These are phyloP conservation scores for Malacosoma neustria DNA, from an alignment of 2,888 invertebrate species.

Conservation along the genomic window DNA sequence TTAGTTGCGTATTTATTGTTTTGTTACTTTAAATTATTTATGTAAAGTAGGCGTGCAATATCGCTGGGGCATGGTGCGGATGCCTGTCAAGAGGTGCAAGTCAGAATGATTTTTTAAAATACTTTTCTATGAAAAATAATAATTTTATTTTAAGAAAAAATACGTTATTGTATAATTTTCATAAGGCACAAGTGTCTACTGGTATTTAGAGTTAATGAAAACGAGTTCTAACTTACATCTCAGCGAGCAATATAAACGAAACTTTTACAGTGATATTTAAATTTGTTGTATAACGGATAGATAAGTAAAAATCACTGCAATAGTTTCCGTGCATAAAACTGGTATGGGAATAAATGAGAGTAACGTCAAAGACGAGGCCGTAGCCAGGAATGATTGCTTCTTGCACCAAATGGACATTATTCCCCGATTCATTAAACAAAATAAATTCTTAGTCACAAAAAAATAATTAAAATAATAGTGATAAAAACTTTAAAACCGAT, in stretches of 20 bases:
- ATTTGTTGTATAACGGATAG: background rate
- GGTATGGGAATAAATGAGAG: background rate
- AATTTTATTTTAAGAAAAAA: background rate
- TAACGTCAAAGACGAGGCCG: background rate
- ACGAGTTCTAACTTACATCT: background rate
- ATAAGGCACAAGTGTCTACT: background rate
- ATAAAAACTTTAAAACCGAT: no score
- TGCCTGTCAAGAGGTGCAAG: slow-evolving; percentile 18
- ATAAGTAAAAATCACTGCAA: background rate
- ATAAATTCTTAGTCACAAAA: no score
- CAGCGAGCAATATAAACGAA: background rate
- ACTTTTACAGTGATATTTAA: background rate
- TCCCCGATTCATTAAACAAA: no score
- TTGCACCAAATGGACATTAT: no score
- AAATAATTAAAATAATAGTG: no score
- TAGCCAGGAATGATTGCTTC: no score
- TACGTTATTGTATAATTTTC: no score
- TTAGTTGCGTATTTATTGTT: slow-evolving; percentile 26
- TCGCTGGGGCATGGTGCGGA: slow-evolving; percentile 23
- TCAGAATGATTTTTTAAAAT: no score
- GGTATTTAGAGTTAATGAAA: background rate
- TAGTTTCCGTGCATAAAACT: background rate
- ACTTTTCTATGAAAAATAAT: no score
- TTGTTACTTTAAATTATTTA: slow-evolving; percentile 23
- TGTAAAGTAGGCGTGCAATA: slow-evolving; percentile 20